Conservation (phyloP, 2,797 vertebrate species). For the Leuciscus waleckii region DNA sequence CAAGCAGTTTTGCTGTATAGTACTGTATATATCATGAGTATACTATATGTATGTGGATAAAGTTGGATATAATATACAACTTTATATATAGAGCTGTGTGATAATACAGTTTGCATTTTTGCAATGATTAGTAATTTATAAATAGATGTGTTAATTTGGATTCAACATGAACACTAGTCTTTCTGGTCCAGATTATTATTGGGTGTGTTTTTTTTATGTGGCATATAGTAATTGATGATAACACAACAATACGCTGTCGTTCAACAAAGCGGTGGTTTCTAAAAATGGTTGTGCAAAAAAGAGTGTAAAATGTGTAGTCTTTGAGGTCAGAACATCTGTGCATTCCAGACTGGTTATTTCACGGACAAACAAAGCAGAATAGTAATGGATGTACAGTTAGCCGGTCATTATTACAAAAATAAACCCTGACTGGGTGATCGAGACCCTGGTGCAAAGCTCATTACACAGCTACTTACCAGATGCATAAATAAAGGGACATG, state of each 20-base stretch:
- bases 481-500: conserved; percentile 5
- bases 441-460: conserved; percentile 7
- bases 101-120: too few relatives aligned
- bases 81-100: too few relatives aligned
- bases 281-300: background rate
- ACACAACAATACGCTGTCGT: background rate
- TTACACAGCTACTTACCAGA: conserved; percentile 13
- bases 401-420: background rate
- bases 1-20: too few relatives aligned
- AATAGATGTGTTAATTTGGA: background rate
- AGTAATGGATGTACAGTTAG: background rate
- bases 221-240: background rate
- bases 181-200: background rate
- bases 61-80: too few relatives aligned
- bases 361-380: background rate
- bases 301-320: background rate
- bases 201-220: background rate
- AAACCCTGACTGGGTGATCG: conserved; percentile 9
- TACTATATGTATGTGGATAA: too few relatives aligned
- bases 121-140: too few relatives aligned
- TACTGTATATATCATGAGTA: too few relatives aligned
- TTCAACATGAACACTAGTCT: too few relatives aligned
- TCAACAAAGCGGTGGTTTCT: too few relatives aligned
- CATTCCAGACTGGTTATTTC: background rate
- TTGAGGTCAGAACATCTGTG: background rate